Evolutionary conservation across 2,113 vertebrate genomes (phyloP).

Genomic region (Dipodomys ordii): DNA sequence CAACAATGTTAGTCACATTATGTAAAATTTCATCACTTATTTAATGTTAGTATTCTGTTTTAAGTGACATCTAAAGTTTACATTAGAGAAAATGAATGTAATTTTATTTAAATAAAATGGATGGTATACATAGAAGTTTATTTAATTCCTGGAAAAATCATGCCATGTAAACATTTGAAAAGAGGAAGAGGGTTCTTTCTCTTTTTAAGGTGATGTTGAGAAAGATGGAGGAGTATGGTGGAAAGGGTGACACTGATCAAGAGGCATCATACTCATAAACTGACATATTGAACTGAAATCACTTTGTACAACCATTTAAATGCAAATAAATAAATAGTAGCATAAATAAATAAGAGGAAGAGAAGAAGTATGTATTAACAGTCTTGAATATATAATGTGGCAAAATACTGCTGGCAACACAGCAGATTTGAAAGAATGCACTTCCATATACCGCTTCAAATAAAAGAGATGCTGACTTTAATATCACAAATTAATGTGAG

Average conservation of each 20-base stretch:
- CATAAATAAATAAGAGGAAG: too few relatives aligned
- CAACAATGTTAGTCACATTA: too few relatives aligned
- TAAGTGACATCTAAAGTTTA: not conserved
- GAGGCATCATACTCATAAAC: too few relatives aligned
- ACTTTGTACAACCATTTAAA: too few relatives aligned
- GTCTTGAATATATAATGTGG: not conserved
- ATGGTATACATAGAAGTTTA: not conserved
- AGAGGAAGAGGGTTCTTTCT: not conserved
- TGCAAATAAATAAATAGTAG: too few relatives aligned
- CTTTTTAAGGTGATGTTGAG: too few relatives aligned
- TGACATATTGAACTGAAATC: too few relatives aligned
- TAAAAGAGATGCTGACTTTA: not conserved
- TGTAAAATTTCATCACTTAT: not conserved
- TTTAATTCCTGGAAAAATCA: not conserved
- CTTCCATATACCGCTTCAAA: not conserved
- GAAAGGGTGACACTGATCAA: too few relatives aligned
- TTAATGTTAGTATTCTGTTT: not conserved
- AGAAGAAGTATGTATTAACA: not conserved
- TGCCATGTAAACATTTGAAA: not conserved
- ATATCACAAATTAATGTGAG: not conserved
- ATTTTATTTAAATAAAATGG: conserved; percentile 47
- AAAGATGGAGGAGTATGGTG: too few relatives aligned
- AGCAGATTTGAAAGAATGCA: not conserved
- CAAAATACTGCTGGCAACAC: not conserved
- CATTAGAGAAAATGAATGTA: not conserved